Base-by-base conservation (phyloP, 2,113 vertebrate species). In the Brachypodius melanocephalos region DNA sequence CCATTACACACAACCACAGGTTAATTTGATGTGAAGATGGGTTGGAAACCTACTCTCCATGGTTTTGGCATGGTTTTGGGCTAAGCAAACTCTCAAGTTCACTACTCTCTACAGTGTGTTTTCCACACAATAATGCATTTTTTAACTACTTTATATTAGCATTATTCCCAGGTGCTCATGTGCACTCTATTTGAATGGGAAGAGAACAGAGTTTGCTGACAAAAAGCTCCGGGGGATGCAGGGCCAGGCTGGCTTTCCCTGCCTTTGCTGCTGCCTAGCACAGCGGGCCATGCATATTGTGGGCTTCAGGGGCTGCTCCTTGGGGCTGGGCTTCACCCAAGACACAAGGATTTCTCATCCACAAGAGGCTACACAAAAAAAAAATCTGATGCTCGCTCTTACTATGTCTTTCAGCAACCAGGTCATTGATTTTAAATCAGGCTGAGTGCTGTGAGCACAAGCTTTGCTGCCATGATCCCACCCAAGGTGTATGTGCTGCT, bases 271-370 rank as follows among this genome's bases (percentile, higher is more conserved):
- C 55, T 51, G 62, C 62, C 57, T 29, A n/a, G 54, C 59, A 80
- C 40, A 20, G 11, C 0, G 0, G 66, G 40, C 26, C 1, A 0
- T 15, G 25, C 25, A 2, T 7, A 17, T 5, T 3, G 0, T 2
- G 42, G 49, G 17, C 29, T 29, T 31, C 57, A 32, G 3, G 1
- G 0, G 14, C 36, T 79, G 9, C 28, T 57, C 49, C 22, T 29
- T 51, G 65, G 22, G 7, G 3, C 15, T 2, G 8, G 29, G 15
- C 14, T 76, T 55, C 88, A 42, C 28, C 55, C 72, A 40, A 25
- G 28, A 24, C 7, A 3, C 17, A 34, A 57, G 36, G 32, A 66
- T n/a, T 77, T 62, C 55, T 81, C 32, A 42, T 25, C 28, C 55
- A 58, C 29, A 32, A 52, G 24, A 65, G 14, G 20, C 12, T 74